Conservation (phyloP, 92 coral and sea anemone species). For the Desmophyllum pertusum region DNA sequence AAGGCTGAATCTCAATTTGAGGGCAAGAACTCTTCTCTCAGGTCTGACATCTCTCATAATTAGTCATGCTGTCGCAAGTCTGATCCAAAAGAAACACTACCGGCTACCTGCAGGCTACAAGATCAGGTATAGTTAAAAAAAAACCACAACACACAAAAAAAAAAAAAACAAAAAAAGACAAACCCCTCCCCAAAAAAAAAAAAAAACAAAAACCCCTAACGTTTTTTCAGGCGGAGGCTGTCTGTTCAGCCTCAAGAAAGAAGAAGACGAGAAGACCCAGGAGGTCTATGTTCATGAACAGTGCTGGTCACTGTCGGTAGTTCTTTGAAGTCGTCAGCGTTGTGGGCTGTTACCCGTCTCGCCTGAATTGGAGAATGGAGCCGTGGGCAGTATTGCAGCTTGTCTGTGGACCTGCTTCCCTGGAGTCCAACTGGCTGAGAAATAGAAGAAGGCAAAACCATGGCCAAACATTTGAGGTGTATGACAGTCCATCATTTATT, state of each 20-base stretch:
- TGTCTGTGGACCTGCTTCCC: conserved; percentile 91
- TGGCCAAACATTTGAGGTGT: conserved; percentile 99
- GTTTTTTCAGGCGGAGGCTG: conserved; percentile 71
- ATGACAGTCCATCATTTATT: too few relatives aligned
- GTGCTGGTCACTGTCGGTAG: conserved; percentile 85
- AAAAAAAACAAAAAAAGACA: too few relatives aligned
- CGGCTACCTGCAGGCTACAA: conserved; percentile 91
- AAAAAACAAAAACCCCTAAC: too few relatives aligned
- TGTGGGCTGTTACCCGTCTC: conserved; percentile 82
- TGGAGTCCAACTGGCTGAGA: conserved; percentile 93
- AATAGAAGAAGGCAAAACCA: conserved; percentile 84
- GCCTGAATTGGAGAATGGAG: conserved; percentile 78
- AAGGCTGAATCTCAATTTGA: conserved; percentile 97
- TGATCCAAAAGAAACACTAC: conserved; percentile 89
- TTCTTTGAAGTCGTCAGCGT: conserved; percentile 81
- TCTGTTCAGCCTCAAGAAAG: conserved; percentile 88
- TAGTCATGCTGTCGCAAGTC: conserved; percentile 86
- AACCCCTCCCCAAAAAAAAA: too few relatives aligned
- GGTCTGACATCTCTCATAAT: conserved; percentile 79
- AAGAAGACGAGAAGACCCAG: conserved; percentile 83
- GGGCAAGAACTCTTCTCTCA: conserved; percentile 96
- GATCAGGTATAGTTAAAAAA: conserved; percentile 78
- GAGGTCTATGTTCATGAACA: conserved; percentile 80
- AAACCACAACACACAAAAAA: too few relatives aligned
- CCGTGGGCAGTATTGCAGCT: conserved; percentile 78